phyloP scores from a whole-genome alignment of 2,888 invertebrate species.

The Drosophila paucipuncta region DNA sequence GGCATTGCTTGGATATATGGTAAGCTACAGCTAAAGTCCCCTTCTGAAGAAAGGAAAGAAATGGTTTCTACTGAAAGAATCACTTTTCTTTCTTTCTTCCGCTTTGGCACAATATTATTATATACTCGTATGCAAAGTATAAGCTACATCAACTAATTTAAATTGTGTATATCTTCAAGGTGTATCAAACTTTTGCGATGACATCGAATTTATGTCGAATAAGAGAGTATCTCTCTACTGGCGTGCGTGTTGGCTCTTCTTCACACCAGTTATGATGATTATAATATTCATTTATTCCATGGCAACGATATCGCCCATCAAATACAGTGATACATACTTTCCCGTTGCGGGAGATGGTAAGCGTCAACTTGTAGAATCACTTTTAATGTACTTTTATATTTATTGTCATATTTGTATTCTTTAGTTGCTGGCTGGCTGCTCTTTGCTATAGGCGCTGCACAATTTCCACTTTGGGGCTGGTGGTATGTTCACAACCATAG shows the following conservation, averaged over 20 bases:
- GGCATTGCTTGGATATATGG: conserved; percentile 88
- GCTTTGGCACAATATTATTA: neutral
- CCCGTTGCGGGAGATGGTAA: conserved; percentile 88
- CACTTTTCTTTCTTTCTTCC: neutral
- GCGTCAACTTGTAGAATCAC: neutral
- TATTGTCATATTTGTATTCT: conserved; percentile 36
- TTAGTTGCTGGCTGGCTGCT: conserved; percentile 87
- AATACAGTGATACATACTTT: conserved; percentile 87
- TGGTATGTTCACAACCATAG: conserved; percentile 73
- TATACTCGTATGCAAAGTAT: neutral
- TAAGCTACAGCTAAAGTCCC: conserved; percentile 57
- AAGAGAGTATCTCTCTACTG: conserved; percentile 89
- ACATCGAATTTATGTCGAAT: conserved; percentile 92
- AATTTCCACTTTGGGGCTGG: conserved; percentile 86
- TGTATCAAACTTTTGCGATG: conserved; percentile 88
- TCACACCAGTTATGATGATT: conserved; percentile 90
- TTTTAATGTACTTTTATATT: neutral
- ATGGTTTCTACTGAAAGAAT: neutral
- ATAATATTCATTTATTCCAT: conserved; percentile 90
- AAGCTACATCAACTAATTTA: neutral
- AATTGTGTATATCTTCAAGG: conserved; percentile 82
- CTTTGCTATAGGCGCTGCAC: conserved; percentile 85
- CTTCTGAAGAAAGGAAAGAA: neutral
- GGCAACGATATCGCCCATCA: conserved; percentile 87
- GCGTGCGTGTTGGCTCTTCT: conserved; percentile 91